Evolutionary conservation across 30 jellyfish, hydroid and myxozoan species (phyloP).

Genomic region (Hydractinia symbiolongicarpus): DNA sequence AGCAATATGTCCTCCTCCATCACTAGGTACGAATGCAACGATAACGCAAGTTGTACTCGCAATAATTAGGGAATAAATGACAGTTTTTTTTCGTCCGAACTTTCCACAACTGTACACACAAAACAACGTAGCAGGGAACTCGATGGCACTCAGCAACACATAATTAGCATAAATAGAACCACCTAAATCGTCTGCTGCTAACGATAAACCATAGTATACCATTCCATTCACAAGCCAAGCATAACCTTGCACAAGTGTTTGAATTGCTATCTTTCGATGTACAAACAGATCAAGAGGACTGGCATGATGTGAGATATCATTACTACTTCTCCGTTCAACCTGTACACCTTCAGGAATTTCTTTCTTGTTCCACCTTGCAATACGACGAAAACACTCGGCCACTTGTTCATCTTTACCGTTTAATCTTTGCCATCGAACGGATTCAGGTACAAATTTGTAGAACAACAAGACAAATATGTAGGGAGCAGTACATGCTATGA

Average conservation of each 20-base stretch:
- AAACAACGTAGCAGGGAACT: conserved; percentile 26
- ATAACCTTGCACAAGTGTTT: conserved; percentile 45
- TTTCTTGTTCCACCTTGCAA: neutral
- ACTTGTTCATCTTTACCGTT: conserved; percentile 20
- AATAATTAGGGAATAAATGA: conserved; percentile 27
- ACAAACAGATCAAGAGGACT: conserved; percentile 50
- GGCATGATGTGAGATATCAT: conserved; percentile 1
- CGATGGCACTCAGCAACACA: conserved; percentile 16
- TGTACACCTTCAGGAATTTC: neutral
- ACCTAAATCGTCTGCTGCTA: conserved; percentile 47
- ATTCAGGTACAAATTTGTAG: conserved; percentile 49
- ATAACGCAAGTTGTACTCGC: conserved; percentile 48
- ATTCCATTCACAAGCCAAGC: conserved; percentile 46
- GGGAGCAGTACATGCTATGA: conserved; percentile 64
- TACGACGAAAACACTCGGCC: neutral
- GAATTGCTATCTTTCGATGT: conserved; percentile 40
- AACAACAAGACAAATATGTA: conserved; percentile 40
- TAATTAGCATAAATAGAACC: conserved; percentile 22
- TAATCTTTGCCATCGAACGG: conserved; percentile 21
- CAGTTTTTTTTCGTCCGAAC: conserved; percentile 71
- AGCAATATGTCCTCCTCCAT: neutral
- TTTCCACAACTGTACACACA: conserved; percentile 13
- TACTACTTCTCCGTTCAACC: neutral
- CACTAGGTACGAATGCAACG: conserved; percentile 64
- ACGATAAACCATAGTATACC: conserved; percentile 37